A percentile compares a stretch with the other conserved stretches of the same genome.
Conservation (phyloP, 2,888 invertebrate genomes). For the Cephonodes hylas region DNA sequence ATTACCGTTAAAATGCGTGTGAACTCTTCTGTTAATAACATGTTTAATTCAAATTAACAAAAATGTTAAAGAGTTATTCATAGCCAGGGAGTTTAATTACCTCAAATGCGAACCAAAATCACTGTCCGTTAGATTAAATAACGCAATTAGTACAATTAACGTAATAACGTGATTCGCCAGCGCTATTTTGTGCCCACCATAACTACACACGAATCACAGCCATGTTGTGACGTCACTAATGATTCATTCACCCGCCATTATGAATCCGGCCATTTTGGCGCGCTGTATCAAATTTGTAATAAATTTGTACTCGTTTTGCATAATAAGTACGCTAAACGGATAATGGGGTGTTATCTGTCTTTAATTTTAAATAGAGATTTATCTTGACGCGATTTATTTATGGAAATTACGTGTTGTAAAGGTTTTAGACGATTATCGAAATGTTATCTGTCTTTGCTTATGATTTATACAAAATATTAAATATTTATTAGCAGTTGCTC, state of each 20-base stretch:
- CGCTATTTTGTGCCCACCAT: slow-evolving; percentile 38
- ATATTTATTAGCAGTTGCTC: not conserved
- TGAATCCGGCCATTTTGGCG: not conserved
- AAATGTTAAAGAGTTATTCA: no score
- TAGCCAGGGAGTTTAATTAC: not conserved
- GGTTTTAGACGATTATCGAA: not conserved
- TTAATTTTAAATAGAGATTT: not conserved
- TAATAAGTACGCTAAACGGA: not conserved
- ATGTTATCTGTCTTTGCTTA: not conserved
- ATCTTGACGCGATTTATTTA: not conserved
- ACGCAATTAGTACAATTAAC: slow-evolving; percentile 29
- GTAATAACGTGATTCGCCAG: slow-evolving; percentile 28
- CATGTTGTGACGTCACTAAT: slow-evolving; percentile 38
- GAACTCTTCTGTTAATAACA: no score
- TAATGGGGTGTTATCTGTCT: not conserved
- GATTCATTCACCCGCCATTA: slow-evolving; percentile 25
- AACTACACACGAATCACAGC: slow-evolving; percentile 31
- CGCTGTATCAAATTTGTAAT: slow-evolving; percentile 7
- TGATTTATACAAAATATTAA: no score
- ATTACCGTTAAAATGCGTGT: no score
- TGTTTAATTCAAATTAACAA: no score
- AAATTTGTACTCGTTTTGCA: not conserved
- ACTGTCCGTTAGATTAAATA: slow-evolving; percentile 14
- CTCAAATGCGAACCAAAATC: not conserved
- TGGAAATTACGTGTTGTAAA: not conserved